Percentiles rank a stretch among this genome's conserved stretches.
Evolutionary conservation across 1,140 invertebrate genomes (phyloP).

Genomic region (Octopus bimaculoides): DNA sequence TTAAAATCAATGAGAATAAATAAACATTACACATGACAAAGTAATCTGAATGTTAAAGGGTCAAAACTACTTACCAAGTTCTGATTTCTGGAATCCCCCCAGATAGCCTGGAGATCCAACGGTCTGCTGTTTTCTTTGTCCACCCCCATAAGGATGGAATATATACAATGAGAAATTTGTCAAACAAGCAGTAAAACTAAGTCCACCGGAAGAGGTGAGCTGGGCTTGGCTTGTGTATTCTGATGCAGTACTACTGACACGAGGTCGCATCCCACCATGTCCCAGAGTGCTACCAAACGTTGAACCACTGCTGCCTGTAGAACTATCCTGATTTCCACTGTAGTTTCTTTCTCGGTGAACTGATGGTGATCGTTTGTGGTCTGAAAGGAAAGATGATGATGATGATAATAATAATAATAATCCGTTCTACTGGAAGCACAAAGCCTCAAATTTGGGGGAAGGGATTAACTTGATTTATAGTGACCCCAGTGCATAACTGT

Average conservation of each 20-base stretch:
- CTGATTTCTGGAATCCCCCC: constrained; percentile 2
- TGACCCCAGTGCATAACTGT: too few species aligned
- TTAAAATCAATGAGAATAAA: too few species aligned
- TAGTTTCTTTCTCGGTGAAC: constrained; percentile 25
- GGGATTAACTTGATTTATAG: too few species aligned
- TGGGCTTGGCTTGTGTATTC: constrained; percentile 20
- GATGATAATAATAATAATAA: neutral
- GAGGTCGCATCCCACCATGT: constrained; percentile 14
- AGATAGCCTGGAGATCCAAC: constrained; percentile 12
- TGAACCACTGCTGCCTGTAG: neutral
- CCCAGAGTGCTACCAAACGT: constrained; percentile 24
- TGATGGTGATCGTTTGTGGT: neutral
- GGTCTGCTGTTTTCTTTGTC: constrained; percentile 34
- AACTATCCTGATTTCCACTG: constrained; percentile 27
- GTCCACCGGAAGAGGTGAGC: constrained; percentile 67
- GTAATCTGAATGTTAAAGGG: neutral
- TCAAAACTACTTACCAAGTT: neutral
- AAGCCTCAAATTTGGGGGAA: too few species aligned
- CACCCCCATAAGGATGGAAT: constrained; percentile 89
- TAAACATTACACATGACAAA: too few species aligned
- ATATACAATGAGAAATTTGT: constrained; percentile 97
- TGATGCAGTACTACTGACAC: constrained; percentile 35
- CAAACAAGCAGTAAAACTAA: constrained; percentile 90
- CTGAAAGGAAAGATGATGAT: neutral
- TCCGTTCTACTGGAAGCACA: too few species aligned